Conservation (phyloP, 2,113 vertebrate genomes). For the Notothenia rossii region DNA sequence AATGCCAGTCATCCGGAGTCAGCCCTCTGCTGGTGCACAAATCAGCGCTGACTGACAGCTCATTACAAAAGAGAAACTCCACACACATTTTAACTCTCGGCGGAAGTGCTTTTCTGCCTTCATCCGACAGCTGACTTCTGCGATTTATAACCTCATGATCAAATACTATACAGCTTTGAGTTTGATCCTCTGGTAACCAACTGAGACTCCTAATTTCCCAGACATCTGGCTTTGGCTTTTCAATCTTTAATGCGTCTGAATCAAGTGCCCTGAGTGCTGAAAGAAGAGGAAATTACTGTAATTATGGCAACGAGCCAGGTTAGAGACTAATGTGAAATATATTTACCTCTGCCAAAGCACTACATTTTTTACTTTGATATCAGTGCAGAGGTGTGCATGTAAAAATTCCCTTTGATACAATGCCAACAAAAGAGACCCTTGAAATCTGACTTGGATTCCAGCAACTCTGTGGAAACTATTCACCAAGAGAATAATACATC, state of each 20-base stretch:
- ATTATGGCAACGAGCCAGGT: conserved; percentile 5
- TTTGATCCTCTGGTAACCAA: conserved; percentile 14
- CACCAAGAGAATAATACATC: background rate
- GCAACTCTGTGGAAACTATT: background rate
- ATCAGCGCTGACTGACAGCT: conserved; percentile 55
- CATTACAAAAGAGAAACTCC: conserved; percentile 39
- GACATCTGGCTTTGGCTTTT: conserved; percentile 16
- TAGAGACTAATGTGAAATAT: conserved; percentile 12
- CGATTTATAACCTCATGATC: conserved; percentile 17
- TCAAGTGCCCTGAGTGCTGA: conserved; percentile 13
- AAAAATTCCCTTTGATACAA: background rate
- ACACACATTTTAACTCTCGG: conserved; percentile 27
- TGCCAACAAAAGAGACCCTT: conserved; percentile 5
- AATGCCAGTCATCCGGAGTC: conserved; percentile 44
- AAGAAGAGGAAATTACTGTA: conserved; percentile 21
- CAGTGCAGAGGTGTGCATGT: background rate
- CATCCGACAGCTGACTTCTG: conserved; percentile 25
- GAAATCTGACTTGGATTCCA: background rate
- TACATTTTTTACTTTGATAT: conserved; percentile 23
- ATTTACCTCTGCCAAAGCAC: conserved; percentile 13
- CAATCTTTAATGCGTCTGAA: conserved; percentile 18
- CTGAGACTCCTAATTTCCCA: conserved; percentile 6
- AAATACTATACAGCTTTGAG: conserved; percentile 21
- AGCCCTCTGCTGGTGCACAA: conserved; percentile 36
- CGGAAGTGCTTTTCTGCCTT: conserved; percentile 9